phyloP scores from a whole-genome alignment of 1,140 invertebrate species.

The Drosophila pseudoobscura region DNA sequence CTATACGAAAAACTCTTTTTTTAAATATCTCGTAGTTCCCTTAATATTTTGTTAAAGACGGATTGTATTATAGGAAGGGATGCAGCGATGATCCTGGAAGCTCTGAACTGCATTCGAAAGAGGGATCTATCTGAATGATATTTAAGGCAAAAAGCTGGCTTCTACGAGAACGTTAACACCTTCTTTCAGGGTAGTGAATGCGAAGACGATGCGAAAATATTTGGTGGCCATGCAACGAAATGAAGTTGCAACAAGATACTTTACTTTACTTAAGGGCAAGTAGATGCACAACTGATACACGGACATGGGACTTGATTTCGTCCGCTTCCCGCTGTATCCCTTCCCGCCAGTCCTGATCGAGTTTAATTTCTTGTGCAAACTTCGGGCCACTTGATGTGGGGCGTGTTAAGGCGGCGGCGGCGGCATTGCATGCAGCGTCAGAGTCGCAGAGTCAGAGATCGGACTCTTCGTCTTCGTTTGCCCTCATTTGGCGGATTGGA shows the following conservation, averaged over 20 bases:
- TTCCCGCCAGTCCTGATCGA: conserved; percentile 7
- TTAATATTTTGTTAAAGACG: too few relatives aligned
- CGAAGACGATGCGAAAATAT: conserved; percentile 67
- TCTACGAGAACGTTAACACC: background rate
- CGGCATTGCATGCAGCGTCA: conserved; percentile 46
- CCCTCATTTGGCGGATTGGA: conserved; percentile 61
- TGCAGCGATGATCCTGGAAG: too few relatives aligned
- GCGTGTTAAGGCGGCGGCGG: conserved; percentile 63
- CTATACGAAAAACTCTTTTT: too few relatives aligned
- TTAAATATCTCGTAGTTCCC: too few relatives aligned
- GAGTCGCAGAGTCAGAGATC: conserved; percentile 3
- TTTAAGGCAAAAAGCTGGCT: background rate
- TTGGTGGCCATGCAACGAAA: conserved; percentile 77
- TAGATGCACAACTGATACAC: conserved; percentile 79
- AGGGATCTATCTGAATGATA: background rate
- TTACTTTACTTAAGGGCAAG: conserved; percentile 81
- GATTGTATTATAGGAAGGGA: too few relatives aligned
- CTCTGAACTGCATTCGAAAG: background rate
- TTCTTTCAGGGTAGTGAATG: conserved; percentile 9
- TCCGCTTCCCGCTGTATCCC: conserved; percentile 6
- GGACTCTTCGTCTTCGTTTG: conserved; percentile 31
- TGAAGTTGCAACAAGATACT: conserved; percentile 81
- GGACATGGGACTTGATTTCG: conserved; percentile 69
- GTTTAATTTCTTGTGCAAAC: conserved; percentile 81
- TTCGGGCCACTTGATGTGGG: conserved; percentile 70